phyloP scores from a whole-genome alignment of 2,888 invertebrate species.

The Phorcus lineatus region DNA sequence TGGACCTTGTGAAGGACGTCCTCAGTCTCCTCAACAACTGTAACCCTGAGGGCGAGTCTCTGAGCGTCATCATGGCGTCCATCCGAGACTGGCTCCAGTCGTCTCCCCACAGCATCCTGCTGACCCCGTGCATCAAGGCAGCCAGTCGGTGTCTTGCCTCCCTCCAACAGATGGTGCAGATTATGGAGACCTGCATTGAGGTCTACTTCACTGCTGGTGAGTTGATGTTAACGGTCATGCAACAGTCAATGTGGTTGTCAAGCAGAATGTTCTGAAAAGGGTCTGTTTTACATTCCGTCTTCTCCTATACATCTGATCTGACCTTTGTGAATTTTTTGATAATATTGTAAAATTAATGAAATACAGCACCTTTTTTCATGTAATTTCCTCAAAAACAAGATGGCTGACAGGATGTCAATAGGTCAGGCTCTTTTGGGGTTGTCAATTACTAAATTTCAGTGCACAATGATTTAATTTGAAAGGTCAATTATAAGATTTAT shows the following conservation, averaged over 20 bases:
- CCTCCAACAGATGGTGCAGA: slow-evolving; percentile 61
- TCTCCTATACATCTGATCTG: too few relatives aligned
- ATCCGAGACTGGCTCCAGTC: slow-evolving; percentile 69
- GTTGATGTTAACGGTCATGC: background rate
- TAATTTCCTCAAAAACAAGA: too few relatives aligned
- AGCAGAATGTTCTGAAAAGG: too few relatives aligned
- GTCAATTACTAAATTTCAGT: too few relatives aligned
- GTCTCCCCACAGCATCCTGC: slow-evolving; percentile 69
- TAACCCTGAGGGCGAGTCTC: slow-evolving; percentile 64
- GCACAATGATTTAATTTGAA: too few relatives aligned
- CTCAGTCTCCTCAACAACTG: slow-evolving; percentile 71
- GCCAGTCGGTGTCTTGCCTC: slow-evolving; percentile 68
- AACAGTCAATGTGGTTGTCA: background rate
- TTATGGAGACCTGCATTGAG: slow-evolving; percentile 70
- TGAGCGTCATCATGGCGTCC: slow-evolving; percentile 55
- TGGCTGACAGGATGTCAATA: too few relatives aligned
- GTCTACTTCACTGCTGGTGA: slow-evolving; percentile 61
- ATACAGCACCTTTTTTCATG: too few relatives aligned
- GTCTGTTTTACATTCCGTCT: too few relatives aligned
- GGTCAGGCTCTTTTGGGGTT: too few relatives aligned
- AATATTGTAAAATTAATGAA: too few relatives aligned
- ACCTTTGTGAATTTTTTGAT: too few relatives aligned
- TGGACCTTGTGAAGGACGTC: slow-evolving; percentile 66
- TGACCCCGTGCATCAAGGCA: slow-evolving; percentile 69
- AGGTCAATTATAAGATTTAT: too few relatives aligned